A percentile compares a stretch with the other conserved stretches of the same genome.
Evolutionary conservation across 2,797 vertebrate genomes (phyloP).

Genomic region (Betta splendens): DNA sequence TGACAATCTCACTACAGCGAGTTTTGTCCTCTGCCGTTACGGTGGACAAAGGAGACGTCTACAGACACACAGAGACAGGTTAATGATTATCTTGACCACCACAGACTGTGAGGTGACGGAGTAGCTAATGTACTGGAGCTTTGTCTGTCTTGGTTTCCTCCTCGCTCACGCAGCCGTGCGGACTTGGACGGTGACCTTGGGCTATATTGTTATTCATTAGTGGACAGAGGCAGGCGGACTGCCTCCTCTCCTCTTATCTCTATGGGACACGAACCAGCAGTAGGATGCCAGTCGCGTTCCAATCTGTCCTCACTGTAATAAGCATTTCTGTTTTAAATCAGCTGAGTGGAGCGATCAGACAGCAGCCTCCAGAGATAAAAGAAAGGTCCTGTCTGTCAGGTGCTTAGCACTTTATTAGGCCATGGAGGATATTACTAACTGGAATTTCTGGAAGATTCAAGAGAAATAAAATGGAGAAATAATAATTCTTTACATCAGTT

Average conservation of each 20-base stretch:
- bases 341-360: slow-evolving; percentile 37
- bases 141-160: slow-evolving; percentile 20
- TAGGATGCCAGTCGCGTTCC: slow-evolving; percentile 34
- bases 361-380: slow-evolving; percentile 43
- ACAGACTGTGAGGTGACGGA: slow-evolving; percentile 22
- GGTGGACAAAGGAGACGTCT: slow-evolving; percentile 1
- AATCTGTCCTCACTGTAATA: slow-evolving; percentile 56
- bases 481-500: no score
- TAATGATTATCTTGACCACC: slow-evolving; percentile 29
- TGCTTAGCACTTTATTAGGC: slow-evolving; percentile 2
- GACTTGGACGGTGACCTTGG: slow-evolving; percentile 70
- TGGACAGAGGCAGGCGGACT: slow-evolving; percentile 44
- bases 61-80: neutral
- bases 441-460: neutral
- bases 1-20: slow-evolving; percentile 5
- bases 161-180: slow-evolving; percentile 2
- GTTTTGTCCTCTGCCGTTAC: slow-evolving; percentile 5
- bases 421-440: neutral
- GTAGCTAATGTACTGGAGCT: slow-evolving; percentile 41
- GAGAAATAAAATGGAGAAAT: neutral
- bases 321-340: slow-evolving; percentile 58
- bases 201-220: slow-evolving; percentile 76
- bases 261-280: slow-evolving; percentile 51
- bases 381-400: slow-evolving; percentile 27
- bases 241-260: slow-evolving; percentile 60